Base-by-base conservation (phyloP, 2,113 vertebrate species). In the Psephotus haematonotus region DNA sequence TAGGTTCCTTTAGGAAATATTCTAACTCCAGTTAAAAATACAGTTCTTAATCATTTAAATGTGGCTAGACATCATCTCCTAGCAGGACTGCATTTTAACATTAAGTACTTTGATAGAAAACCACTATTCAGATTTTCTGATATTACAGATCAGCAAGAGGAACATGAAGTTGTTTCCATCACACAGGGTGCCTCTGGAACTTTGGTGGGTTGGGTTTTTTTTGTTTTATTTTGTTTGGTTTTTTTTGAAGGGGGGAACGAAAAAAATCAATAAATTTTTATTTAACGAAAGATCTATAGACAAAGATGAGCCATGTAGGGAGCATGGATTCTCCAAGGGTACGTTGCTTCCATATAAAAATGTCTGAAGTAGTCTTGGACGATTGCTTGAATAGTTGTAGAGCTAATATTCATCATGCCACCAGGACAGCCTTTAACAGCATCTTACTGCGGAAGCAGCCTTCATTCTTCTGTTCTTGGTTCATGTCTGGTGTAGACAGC, bases 1-100 rank as follows among this genome's bases (percentile, higher is more conserved):
- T 80, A 94, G 62, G 81, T 91, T 93, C 83, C 88, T 96, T 93
- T 89, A 96, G 88, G 93, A 96, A 97, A 95, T 87, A 94, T 70
- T 96, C 67, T 79, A 89, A 91, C 86, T 94, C 37, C 28, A 82
- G 88, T 87, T 89, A 89, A 94, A 93, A 94, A 94, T 75, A 84
- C 71, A 86, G 53, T 53, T 89, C 81, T 82, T 82, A 96, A 94
- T 65, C 59, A 88, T 79, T 96, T 95, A 92, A 91, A 93, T 74
- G 44, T 94, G 70, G 52, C 46, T 76, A 82, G 20, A 41, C 44
- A 53, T 57, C 75, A 79, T 82, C 19, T 86, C 69, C 47, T 52
- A 92, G 86, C 81, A 82, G 41, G 59, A 84, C 39, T 55, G 69
- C 83, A 75, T 92, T 95, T 90, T 88, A 94, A 86, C n/a, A 79